phyloP scores from a whole-genome alignment of 1,140 invertebrate genomes.

The Bombus confusus region DNA sequence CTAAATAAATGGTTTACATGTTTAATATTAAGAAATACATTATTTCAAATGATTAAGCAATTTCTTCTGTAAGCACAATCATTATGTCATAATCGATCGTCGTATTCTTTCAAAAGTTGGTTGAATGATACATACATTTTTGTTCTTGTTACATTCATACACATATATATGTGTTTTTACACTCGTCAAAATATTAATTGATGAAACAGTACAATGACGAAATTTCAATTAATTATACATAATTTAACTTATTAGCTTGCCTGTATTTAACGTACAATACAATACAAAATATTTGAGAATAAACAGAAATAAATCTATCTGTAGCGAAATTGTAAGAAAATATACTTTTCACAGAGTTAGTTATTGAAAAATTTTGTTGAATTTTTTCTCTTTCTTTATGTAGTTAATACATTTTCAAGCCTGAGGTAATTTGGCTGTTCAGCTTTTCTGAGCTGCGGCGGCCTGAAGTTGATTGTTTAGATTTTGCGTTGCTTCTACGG shows the following conservation, averaged over 20 bases:
- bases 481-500: slow-evolving; percentile 70
- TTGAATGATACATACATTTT: background rate
- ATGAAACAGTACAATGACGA: background rate
- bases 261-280: background rate
- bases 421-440: background rate
- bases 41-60: slow-evolving; percentile 5
- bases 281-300: background rate
- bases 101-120: background rate
- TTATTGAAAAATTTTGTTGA: background rate
- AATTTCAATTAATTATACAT: background rate
- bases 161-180: too few relatives aligned
- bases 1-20: background rate
- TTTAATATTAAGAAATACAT: background rate
- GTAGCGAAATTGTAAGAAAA: background rate
- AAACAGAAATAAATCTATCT: too few relatives aligned
- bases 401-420: background rate
- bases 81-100: background rate
- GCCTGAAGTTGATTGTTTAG: slow-evolving; percentile 69
- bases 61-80: background rate
- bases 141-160: background rate
- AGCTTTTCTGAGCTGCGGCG: slow-evolving; percentile 20
- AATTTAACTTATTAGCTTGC: background rate
- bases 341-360: background rate
- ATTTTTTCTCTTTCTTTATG: background rate
- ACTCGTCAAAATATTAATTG: background rate